Evolutionary conservation across 1,140 invertebrate species (phyloP), one percentile per base, ranked within the genome.

Genomic region (Scaptomyza graminum): DNA sequence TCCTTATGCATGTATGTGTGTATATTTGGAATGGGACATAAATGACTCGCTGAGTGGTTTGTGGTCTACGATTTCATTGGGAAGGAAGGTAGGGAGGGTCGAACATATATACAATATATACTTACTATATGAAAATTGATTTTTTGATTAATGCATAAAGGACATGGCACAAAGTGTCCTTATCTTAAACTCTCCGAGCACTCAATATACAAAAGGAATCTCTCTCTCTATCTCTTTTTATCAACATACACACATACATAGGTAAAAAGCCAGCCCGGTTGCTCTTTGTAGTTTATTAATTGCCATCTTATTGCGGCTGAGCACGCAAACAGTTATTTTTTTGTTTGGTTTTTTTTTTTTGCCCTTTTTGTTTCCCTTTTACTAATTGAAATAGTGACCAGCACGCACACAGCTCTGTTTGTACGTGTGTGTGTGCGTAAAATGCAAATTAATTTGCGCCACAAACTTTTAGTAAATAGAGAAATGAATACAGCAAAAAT

Each of bases 81-180:
- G 6, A 34, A 34, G 7, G 4, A 41, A 18, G 4, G 25, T 25
- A 5, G 25, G 5, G 25, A 25, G 28, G 25, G 8, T 13, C 50
- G 50, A 9, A 43, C 22, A 68, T 16, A 77, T 2, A 22, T 22
- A 22, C 1, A 22, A 22, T 22, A 22, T 2, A 22, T 22, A 2
- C n/a, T n/a, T n/a, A n/a, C n/a, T 22, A 22, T 80, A 85, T 80
- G 69, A 85, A 82, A 87, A 85, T 85, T 87, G 82, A 87, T 85
- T 85, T 82, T 74, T 87, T 87, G 76, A 87, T 87, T 87, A 87
- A 87, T 87, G 71, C 66, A 76, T 61, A 75, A 61, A 61, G 39
- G 16, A 67, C 46, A 57, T 18, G 28, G 28, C 28, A 57, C 46
- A 65, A 56, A 22, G 31, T 57, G 43, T 59, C 49, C 47, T 41